Evolutionary conservation across 2,888 invertebrate species (phyloP).

Genomic region (Pammene aurita): DNA sequence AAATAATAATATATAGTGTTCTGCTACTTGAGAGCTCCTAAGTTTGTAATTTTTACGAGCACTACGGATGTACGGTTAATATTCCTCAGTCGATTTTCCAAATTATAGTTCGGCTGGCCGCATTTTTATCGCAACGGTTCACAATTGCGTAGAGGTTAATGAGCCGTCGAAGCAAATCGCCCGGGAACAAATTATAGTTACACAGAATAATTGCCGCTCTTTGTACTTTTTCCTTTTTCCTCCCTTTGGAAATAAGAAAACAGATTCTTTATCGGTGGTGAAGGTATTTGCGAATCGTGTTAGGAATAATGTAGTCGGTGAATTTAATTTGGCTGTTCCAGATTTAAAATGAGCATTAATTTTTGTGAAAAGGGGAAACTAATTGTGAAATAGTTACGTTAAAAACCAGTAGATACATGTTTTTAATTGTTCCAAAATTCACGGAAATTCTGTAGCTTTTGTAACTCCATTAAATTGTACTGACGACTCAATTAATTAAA

Average conservation of each 20-base stretch:
- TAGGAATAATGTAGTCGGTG: neutral
- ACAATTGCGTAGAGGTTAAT: constrained; percentile 38
- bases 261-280: constrained; percentile 1
- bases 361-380: too few relatives aligned
- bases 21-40: too few relatives aligned
- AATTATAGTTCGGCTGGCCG: constrained; percentile 30
- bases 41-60: neutral
- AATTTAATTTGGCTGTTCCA: too few relatives aligned
- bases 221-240: constrained; percentile 20
- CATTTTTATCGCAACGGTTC: constrained; percentile 36
- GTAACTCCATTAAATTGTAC: too few relatives aligned
- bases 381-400: too few relatives aligned
- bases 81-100: constrained; percentile 20
- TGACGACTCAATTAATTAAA: too few relatives aligned
- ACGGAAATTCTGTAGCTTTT: too few relatives aligned
- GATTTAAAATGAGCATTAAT: too few relatives aligned
- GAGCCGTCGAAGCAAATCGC: constrained; percentile 31
- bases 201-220: constrained; percentile 33
- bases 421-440: too few relatives aligned
- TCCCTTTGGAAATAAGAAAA: constrained; percentile 1
- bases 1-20: too few relatives aligned
- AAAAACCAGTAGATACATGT: too few relatives aligned
- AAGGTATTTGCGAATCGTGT: neutral
- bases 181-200: constrained; percentile 41
- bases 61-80: neutral